These are phyloP conservation scores for Clivina fossor DNA, from an alignment of 2,888 invertebrate species.

Conservation along the genomic window DNA sequence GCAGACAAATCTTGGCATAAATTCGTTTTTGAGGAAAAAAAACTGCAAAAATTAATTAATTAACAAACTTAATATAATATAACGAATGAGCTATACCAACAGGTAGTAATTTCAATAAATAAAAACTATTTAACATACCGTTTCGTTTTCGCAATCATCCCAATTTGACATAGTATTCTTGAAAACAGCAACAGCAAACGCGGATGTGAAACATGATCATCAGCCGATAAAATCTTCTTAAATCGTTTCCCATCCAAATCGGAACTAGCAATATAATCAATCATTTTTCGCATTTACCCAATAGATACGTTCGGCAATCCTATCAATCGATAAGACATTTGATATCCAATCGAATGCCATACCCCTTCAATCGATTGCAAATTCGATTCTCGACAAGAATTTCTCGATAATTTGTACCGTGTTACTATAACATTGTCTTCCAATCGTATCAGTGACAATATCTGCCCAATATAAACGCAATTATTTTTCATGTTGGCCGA, in stretches of 20 bases:
- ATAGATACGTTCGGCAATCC: slow-evolving; percentile 77
- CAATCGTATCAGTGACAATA: slow-evolving; percentile 75
- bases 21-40: no score
- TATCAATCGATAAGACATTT: slow-evolving; percentile 77
- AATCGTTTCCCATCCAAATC: slow-evolving; percentile 71
- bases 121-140: no score
- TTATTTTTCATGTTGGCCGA: slow-evolving; percentile 80
- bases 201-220: slow-evolving; percentile 76
- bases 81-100: no score
- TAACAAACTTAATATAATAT: no score
- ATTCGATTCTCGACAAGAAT: slow-evolving; percentile 72
- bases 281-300: slow-evolving; percentile 84
- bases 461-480: slow-evolving; percentile 90
- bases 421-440: slow-evolving; percentile 71
- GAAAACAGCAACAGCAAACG: slow-evolving; percentile 81
- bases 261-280: slow-evolving; percentile 79
- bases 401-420: slow-evolving; percentile 65
- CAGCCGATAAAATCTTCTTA: slow-evolving; percentile 65
- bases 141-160: slow-evolving; percentile 87
- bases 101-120: no score
- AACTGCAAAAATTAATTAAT: no score
- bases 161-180: slow-evolving; percentile 86
- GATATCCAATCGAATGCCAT: slow-evolving; percentile 90
- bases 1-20: no score
- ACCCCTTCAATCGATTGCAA: slow-evolving; percentile 81